phyloP scores from a whole-genome alignment of 2,797 vertebrate species.

The Melanotaenia boesemani region DNA sequence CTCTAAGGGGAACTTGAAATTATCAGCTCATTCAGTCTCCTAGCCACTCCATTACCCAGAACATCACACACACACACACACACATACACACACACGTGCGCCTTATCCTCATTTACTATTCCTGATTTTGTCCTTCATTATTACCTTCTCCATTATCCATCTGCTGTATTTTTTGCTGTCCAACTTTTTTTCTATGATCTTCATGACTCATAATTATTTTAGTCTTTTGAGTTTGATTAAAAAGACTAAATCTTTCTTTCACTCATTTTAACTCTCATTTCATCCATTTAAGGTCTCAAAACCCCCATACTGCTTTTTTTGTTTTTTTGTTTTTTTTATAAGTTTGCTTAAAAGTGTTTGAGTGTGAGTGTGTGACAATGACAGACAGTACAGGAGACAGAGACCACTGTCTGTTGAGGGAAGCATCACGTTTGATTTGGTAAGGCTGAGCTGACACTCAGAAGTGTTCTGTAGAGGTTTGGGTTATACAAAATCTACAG shows the following conservation, averaged over 20 bases:
- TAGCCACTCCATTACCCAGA: slow-evolving; percentile 59
- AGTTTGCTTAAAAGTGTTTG: slow-evolving; percentile 31
- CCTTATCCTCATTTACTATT: slow-evolving; percentile 11
- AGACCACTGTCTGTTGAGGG: slow-evolving; percentile 32
- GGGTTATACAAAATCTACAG: slow-evolving; percentile 1
- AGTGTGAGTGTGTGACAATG: slow-evolving; percentile 21
- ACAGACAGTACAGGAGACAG: background rate
- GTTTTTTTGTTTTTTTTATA: slow-evolving; percentile 29
- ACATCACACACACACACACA: slow-evolving; percentile 16
- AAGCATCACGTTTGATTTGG: slow-evolving; percentile 37
- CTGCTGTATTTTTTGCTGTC: slow-evolving; percentile 25
- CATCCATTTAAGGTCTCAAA: slow-evolving; percentile 12
- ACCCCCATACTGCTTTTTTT: slow-evolving; percentile 14
- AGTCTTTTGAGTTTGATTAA: slow-evolving; percentile 3
- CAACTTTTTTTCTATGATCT: slow-evolving; percentile 20
- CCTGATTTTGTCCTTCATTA: slow-evolving; percentile 34
- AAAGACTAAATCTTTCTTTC: slow-evolving; percentile 7
- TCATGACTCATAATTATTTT: slow-evolving; percentile 28
- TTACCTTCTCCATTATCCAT: slow-evolving; percentile 27
- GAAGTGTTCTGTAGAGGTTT: slow-evolving; percentile 17
- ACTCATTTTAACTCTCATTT: slow-evolving; percentile 5
- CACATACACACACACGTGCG: slow-evolving; percentile 9
- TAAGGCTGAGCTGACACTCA: slow-evolving; percentile 41
- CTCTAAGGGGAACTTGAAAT: slow-evolving; percentile 63
- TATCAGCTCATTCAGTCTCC: slow-evolving; percentile 60